Evolutionary conservation across 2,113 vertebrate species (phyloP).

Genomic region (Nannobrachium achirus): DNA sequence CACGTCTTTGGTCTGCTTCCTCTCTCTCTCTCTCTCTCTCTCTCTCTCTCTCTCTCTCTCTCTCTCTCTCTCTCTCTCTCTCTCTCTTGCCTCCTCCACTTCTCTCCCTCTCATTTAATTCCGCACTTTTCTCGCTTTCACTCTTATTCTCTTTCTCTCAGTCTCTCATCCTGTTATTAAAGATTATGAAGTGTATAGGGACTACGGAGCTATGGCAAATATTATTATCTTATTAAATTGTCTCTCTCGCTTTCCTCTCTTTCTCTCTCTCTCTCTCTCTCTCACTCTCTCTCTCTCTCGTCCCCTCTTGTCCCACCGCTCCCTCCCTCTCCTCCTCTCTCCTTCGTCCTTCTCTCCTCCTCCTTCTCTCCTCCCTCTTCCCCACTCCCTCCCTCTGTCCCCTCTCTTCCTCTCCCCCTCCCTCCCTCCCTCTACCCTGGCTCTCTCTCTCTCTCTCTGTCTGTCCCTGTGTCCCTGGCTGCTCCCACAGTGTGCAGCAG

Average conservation of each 20-base stretch:
- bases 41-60: not conserved
- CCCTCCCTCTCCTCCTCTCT: not conserved
- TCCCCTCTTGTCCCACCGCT: not conserved
- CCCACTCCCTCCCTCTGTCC: not conserved
- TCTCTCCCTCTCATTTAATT: not conserved
- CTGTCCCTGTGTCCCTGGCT: not conserved
- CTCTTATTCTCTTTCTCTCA: not conserved
- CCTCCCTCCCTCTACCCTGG: not conserved
- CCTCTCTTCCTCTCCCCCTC: not conserved
- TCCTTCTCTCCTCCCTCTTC: not conserved
- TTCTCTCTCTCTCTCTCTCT: not conserved
- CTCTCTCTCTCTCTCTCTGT: not conserved
- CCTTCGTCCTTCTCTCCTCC: not conserved
- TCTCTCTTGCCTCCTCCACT: not conserved
- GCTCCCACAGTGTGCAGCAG: constrained; percentile 89
- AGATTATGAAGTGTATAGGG: not conserved
- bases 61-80: too few relatives aligned
- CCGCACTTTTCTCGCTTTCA: too few relatives aligned
- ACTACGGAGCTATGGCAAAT: not conserved
- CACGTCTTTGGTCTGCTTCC: not conserved
- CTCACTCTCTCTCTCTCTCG: not conserved
- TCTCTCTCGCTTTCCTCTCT: not conserved
- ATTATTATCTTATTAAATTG: not conserved
- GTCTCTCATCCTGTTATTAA: not conserved
- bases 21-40: too few relatives aligned